These are phyloP conservation scores for Tragelaphus buxtoni DNA, from an alignment of 2,113 vertebrate genomes.

Conservation along the genomic window DNA sequence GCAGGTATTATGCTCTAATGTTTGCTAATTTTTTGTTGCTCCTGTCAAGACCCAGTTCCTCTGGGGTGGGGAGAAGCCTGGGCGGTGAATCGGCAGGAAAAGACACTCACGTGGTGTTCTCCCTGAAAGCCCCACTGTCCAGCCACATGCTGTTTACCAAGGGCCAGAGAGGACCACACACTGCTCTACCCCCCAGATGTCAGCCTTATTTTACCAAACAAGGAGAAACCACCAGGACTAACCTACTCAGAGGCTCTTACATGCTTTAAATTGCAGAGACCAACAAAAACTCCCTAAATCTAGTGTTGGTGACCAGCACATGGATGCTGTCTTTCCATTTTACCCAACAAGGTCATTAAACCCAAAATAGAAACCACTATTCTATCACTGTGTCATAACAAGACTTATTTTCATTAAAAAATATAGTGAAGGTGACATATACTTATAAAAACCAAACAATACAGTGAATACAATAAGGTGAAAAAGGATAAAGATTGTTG, in stretches of 20 bases:
- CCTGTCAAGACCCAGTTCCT: neutral
- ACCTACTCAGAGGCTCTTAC: neutral
- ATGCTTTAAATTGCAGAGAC: neutral
- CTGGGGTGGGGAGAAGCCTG: neutral
- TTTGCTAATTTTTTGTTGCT: neutral
- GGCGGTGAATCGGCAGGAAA: neutral
- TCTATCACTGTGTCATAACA: neutral
- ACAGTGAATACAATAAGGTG: neutral
- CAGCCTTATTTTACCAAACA: neutral
- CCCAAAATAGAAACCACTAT: neutral
- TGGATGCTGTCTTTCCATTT: neutral
- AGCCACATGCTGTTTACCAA: neutral
- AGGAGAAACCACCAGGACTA: neutral
- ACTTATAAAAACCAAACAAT: neutral
- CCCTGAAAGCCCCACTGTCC: neutral
- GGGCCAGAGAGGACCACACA: neutral
- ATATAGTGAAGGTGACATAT: neutral
- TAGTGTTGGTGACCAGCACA: neutral
- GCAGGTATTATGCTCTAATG: neutral
- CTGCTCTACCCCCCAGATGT: neutral
- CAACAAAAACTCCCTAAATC: neutral
- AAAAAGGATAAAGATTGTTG: neutral
- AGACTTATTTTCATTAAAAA: neutral
- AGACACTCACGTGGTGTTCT: neutral
- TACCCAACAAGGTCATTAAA: neutral